phyloP scores from a whole-genome alignment of 1,140 invertebrate genomes.

The Drosophila ogumai region DNA sequence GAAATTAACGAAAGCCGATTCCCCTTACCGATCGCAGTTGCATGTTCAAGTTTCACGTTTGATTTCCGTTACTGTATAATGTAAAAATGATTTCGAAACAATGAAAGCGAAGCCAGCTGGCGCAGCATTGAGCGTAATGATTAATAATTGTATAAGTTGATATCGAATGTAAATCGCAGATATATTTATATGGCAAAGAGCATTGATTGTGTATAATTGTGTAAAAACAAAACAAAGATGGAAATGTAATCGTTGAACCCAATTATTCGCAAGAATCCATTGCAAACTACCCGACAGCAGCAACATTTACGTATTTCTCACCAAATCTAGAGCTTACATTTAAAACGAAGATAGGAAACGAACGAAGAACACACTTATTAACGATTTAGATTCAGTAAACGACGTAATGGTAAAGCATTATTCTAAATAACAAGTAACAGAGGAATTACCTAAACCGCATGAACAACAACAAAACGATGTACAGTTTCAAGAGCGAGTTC shows the following conservation, averaged over 20 bases:
- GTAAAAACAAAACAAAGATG: constrained; percentile 64
- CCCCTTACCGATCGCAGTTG: constrained; percentile 16
- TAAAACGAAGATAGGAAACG: constrained; percentile 25
- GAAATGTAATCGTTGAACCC: constrained; percentile 61
- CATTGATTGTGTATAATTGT: constrained; percentile 73
- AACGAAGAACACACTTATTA: constrained; percentile 48
- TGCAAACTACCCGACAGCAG: constrained; percentile 45
- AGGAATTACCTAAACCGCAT: constrained; percentile 28
- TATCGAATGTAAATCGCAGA: constrained; percentile 58
- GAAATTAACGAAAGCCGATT: constrained; percentile 20
- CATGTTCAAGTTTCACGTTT: constrained; percentile 40
- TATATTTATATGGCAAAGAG: constrained; percentile 42
- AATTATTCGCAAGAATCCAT: constrained; percentile 46
- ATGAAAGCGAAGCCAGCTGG: constrained; percentile 23
- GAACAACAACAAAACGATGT: constrained; percentile 48
- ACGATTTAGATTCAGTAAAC: constrained; percentile 40
- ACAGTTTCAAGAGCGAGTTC: constrained; percentile 58
- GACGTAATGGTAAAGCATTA: constrained; percentile 50
- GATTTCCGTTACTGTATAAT: constrained; percentile 38
- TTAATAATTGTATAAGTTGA: constrained; percentile 35
- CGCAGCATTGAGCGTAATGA: constrained; percentile 16
- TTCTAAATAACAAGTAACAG: constrained; percentile 54
- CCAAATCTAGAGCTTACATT: constrained; percentile 81
- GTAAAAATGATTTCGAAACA: constrained; percentile 42
- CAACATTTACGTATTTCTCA: constrained; percentile 74